Evolutionary conservation across 2,797 vertebrate species (phyloP), one percentile per base, ranked within the genome.

Genomic region (Pseudomugil gertrudae): DNA sequence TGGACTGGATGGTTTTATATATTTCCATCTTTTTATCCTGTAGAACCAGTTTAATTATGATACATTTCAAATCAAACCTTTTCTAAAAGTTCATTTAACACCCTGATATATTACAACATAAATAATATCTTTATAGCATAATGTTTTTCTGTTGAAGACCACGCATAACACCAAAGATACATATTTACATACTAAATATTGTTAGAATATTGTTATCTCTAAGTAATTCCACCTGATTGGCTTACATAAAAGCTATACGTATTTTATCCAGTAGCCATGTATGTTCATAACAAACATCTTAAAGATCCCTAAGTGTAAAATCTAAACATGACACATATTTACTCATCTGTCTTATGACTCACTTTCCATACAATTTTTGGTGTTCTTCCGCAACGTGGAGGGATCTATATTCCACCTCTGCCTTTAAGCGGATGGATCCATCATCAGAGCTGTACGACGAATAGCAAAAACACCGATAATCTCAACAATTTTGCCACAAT

Each of bases 371-470:
- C 14, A 57, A 19, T 9, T 5, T 58, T 3, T 24, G 7, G 70
- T 87, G 60, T 84, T 60, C 84, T 67, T 88, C 85, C 85, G 83
- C 86, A 51, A 43, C 10, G 2, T 2, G 0, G 0, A 0, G 5
- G 67, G 86, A 56, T 63, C 86, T 90, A 84, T 51, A 11, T 80
- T 69, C 21, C 21, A 50, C 56, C 60, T 54, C 62, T 21, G 45
- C 47, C 62, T 85, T 55, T 79, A 83, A 63, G 95, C 94, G 90
- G 90, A 91, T 78, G 87, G 83, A 94, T 95, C 50, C 51, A 21
- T 53, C 45, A 32, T 85, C 63, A 65, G 30, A 78, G 74, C 73
- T 71, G 62, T 35, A 45, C 69, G 76, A 80, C 66, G 63, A 35
- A 38, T 52, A 33, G 78, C 52, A 38, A 69, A 74, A 80, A 68